Evolutionary conservation across 2,888 invertebrate genomes (phyloP).

Genomic region (Mythimna vitellina): DNA sequence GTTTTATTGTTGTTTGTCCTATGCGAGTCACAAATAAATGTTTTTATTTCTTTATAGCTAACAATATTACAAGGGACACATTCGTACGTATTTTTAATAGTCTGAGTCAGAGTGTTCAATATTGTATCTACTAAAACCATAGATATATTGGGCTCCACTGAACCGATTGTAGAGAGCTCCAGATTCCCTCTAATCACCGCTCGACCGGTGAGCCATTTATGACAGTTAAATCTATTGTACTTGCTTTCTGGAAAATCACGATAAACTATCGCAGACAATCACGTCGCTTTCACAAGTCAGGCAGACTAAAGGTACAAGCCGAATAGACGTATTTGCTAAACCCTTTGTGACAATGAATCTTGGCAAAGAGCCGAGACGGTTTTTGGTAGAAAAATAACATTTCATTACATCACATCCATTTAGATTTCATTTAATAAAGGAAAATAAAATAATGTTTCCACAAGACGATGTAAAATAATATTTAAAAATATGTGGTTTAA

Average conservation of each 20-base stretch:
- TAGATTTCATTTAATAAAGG: slow-evolving; percentile 27
- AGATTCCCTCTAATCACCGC: slow-evolving; percentile 44
- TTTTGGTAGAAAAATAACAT: slow-evolving; percentile 18
- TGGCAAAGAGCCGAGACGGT: slow-evolving; percentile 38
- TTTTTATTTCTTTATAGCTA: no score
- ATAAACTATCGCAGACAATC: slow-evolving; percentile 52
- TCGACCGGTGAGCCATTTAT: slow-evolving; percentile 53
- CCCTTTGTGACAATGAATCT: slow-evolving; percentile 49
- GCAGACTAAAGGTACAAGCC: slow-evolving; percentile 32
- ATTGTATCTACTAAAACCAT: background rate
- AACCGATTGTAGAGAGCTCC: slow-evolving; percentile 32
- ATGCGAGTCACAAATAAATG: no score
- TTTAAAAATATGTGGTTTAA: slow-evolving; percentile 43
- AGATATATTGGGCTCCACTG: slow-evolving; percentile 22
- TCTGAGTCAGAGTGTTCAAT: slow-evolving; percentile 2
- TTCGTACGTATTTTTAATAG: background rate
- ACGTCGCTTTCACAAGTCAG: slow-evolving; percentile 34
- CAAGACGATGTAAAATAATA: slow-evolving; percentile 35
- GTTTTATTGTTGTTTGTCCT: no score
- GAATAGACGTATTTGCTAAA: slow-evolving; percentile 34
- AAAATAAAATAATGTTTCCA: slow-evolving; percentile 14
- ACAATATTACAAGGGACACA: no score
- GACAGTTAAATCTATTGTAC: slow-evolving; percentile 56
- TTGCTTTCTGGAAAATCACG: slow-evolving; percentile 57
- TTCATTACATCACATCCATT: slow-evolving; percentile 28